Conservation (phyloP, 1,140 invertebrate species). For the Leptoteleia sp. region DNA sequence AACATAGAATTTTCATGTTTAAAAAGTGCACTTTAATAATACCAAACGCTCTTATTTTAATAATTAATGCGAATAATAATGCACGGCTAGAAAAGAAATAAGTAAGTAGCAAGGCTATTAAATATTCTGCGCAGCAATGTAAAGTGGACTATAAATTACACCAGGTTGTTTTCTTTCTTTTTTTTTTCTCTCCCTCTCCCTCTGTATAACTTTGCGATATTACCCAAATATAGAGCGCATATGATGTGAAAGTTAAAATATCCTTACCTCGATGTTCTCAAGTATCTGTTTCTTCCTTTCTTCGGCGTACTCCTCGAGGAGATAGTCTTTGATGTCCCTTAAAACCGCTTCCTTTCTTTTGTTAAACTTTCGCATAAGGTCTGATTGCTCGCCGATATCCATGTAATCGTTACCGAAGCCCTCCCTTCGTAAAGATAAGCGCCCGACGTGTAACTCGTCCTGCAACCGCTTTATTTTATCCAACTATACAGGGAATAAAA, state of each 20-base stretch:
- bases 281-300: constrained; percentile 68
- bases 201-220: too few relatives aligned
- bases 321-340: constrained; percentile 65
- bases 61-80: too few relatives aligned
- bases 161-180: too few relatives aligned
- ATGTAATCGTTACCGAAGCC: constrained; percentile 37
- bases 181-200: too few relatives aligned
- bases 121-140: too few relatives aligned
- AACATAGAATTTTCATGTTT: too few relatives aligned
- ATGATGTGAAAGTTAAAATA: constrained; percentile 32
- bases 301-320: constrained; percentile 59
- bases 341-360: constrained; percentile 68
- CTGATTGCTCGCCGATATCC: constrained; percentile 53
- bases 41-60: too few relatives aligned
- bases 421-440: constrained; percentile 37
- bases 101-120: too few relatives aligned
- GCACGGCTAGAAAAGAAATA: too few relatives aligned
- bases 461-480: constrained; percentile 40
- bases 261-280: constrained; percentile 68
- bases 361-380: constrained; percentile 66
- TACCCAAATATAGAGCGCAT: background rate
- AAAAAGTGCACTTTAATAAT: too few relatives aligned
- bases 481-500: constrained; percentile 18
- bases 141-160: too few relatives aligned
- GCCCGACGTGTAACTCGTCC: constrained; percentile 21